A percentile compares a stretch with the other conserved stretches of the same genome.
These are phyloP conservation scores for Escarpia spicata DNA, from an alignment of 2,888 invertebrate genomes.

Conservation along the genomic window DNA sequence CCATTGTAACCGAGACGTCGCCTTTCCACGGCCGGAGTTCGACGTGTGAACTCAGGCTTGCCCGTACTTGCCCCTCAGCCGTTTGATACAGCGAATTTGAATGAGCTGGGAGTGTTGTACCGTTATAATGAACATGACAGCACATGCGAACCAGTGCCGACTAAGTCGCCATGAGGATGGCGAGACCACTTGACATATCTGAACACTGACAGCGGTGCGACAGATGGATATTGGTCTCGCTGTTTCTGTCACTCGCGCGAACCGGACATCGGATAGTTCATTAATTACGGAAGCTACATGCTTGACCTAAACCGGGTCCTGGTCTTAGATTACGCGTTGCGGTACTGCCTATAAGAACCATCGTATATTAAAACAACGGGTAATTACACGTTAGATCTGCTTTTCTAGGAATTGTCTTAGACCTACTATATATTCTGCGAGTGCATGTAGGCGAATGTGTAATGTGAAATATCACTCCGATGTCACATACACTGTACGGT, in stretches of 20 bases:
- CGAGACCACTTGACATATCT: background rate
- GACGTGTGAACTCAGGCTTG: background rate
- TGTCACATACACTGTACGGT: background rate
- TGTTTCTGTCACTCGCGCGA: background rate
- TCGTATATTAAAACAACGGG: background rate
- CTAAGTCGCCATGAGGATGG: background rate
- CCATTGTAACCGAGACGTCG: background rate
- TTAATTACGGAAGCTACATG: background rate
- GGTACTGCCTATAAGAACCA: background rate
- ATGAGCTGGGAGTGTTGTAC: background rate
- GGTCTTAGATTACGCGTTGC: background rate
- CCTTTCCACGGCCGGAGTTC: background rate
- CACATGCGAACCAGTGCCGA: background rate
- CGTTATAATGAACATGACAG: background rate
- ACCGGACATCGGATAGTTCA: background rate
- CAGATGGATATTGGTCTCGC: background rate
- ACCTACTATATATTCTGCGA: background rate
- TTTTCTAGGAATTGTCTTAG: background rate
- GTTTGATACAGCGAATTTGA: background rate
- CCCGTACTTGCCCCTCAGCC: background rate
- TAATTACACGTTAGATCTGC: background rate
- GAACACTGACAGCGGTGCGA: background rate
- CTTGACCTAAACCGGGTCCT: background rate
- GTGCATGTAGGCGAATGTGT: background rate
- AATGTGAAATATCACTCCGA: slow-evolving; percentile 6